A percentile compares a stretch with the other conserved stretches of the same genome.
Evolutionary conservation across 2,113 vertebrate genomes (phyloP).

Genomic region (Mirounga angustirostris): DNA sequence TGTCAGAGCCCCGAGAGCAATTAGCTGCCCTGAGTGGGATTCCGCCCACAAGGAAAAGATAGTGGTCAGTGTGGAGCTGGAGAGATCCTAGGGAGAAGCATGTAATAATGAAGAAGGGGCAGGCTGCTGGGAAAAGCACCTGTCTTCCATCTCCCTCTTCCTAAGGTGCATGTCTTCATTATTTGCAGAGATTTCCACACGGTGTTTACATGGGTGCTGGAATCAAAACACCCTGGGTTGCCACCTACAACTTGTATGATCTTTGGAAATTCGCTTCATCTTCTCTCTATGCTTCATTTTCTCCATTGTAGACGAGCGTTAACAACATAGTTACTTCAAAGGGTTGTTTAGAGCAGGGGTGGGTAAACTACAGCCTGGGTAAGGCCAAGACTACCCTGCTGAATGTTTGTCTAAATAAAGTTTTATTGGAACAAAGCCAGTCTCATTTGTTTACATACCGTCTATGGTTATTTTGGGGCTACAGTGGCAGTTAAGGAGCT

Average conservation of each 20-base stretch:
- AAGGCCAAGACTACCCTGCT: not conserved
- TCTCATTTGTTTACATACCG: not conserved
- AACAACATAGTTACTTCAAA: not conserved
- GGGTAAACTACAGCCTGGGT: not conserved
- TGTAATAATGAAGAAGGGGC: no score
- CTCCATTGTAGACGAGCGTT: not conserved
- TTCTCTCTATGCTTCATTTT: not conserved
- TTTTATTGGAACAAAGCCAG: not conserved
- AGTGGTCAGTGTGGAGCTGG: not conserved
- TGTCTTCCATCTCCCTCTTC: not conserved
- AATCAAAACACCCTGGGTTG: no score
- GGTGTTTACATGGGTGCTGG: fast-evolving
- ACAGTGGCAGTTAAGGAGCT: not conserved
- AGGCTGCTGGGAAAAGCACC: fast-evolving
- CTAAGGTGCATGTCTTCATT: not conserved
- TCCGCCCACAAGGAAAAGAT: not conserved
- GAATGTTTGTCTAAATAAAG: not conserved
- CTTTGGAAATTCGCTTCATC: not conserved
- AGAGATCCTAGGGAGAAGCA: not conserved
- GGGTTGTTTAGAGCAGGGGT: not conserved
- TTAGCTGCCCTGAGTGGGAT: not conserved
- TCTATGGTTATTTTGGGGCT: not conserved
- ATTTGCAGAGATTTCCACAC: not conserved
- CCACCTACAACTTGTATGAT: not conserved
- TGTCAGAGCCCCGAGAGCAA: not conserved